These are phyloP conservation scores for roundworm (Caenorhabditis elegans) DNA, from an alignment of 1,140 invertebrate species.

Conservation along the genomic window DNA sequence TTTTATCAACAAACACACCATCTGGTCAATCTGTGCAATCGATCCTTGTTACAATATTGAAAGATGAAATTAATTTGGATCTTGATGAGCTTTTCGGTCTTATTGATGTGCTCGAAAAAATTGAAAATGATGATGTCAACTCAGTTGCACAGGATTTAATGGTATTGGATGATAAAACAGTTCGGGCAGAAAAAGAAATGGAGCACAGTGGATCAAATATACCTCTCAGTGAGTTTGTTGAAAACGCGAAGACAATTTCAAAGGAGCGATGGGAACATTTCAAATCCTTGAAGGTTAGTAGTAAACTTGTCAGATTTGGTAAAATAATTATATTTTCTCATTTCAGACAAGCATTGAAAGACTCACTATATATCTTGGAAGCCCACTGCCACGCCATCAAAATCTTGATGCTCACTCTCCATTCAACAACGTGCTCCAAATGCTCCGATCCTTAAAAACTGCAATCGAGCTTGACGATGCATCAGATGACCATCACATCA, in stretches of 20 bases:
- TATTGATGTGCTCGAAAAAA: neutral
- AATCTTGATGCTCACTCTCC: neutral
- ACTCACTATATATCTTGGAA: neutral
- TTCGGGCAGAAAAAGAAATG: neutral
- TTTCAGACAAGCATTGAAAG: neutral
- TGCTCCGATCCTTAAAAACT: neutral
- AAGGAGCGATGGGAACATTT: neutral
- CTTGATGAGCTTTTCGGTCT: neutral
- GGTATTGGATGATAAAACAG: neutral
- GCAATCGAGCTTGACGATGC: neutral
- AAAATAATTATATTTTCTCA: too few species aligned
- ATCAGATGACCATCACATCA: neutral
- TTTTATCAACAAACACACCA: neutral
- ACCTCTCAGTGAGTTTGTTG: neutral
- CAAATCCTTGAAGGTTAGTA: neutral
- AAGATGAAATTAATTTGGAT: conserved; percentile 15
- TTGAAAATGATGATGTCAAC: neutral
- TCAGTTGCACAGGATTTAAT: neutral
- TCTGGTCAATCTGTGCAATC: neutral
- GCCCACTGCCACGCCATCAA: neutral
- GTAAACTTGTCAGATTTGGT: too few species aligned
- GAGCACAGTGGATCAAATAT: conserved; percentile 23
- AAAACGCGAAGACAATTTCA: neutral
- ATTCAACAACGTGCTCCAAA: neutral
- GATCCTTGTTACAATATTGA: neutral